Base-by-base conservation (phyloP, 2,797 vertebrate genomes). In the Gobionotothen gibberifrons region DNA sequence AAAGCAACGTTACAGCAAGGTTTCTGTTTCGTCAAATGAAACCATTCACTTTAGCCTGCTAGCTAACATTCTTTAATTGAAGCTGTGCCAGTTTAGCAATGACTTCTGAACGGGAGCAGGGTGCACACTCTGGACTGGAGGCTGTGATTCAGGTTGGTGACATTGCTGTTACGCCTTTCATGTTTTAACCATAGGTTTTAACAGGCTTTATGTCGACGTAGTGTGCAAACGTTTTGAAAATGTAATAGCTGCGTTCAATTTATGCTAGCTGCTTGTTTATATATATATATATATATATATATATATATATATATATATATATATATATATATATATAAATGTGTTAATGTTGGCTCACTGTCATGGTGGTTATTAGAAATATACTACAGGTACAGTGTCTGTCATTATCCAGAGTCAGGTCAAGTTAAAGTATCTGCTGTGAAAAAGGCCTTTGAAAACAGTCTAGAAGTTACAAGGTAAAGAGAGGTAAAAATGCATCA, bases 141-240 rank as follows among this genome's bases (percentile, higher is more conserved):
- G 92, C 92, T 67, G 94, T 95, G 84, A 95, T 95, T 90, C 94
- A 94, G 94, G 95, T 92, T 3, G 58, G 92, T 93, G 54, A 19
- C 40, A 8, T 2, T 36, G 7, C 32, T 36, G 32, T 36, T 36
- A 36, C 3, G 10, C 42, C 6, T 11, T 4, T 21, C 17, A 6
- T n/a, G 5, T 22, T 54, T 52, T 2, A 54, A 39, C 8, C 4
- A 48, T 9, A 3, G 16, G 29, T 29, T 29, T 29, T 9, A 5
- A 5, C n/a, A 40, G 40, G 21, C 26, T 21, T 39, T n/a, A 22
- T 21, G 56, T 29, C 63, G 13, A 17, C 3, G 10, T 8, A 54
- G 19, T 26, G 22, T 26, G 3, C 40, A 42, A n/a, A 44, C 5
- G 39, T 36, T 21, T 15, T 3, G 14, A 14, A 7, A 17, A 16